Evolutionary conservation across 1,140 invertebrate genomes (phyloP), one percentile per base, ranked within the genome.

Genomic region (Portunus trituberculatus): DNA sequence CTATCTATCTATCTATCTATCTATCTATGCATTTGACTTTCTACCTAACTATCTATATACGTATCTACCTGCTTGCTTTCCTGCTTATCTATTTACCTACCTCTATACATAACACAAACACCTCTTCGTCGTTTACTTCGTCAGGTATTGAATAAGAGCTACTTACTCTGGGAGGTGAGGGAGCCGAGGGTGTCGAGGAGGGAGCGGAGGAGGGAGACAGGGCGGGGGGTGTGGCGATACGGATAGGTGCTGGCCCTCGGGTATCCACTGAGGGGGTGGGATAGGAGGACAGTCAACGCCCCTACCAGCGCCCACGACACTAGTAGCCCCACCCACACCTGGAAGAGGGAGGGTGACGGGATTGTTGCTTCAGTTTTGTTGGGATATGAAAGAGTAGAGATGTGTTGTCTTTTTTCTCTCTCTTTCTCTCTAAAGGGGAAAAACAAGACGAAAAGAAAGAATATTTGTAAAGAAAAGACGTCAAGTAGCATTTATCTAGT

Each of bases 321-420:
- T 4, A 92, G 8, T 20, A 92, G 2, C 1, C 59, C 59, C 59
- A 82, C 59, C 91, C 91, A 92, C 32, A 92, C 91, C 91, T 92
- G 45, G 4, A 12, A 14, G 16, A 76, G n/a, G n/a, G 67, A 76
- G 52, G 3, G 52, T 20, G 52, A 20, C 8, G 52, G 52, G 52
- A 59, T 0, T 59, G 39, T 39, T 39, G 39, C 6, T 1, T 39
- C 6, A 39, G 39, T 39, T 39, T 39, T 39, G 39, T 1, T 39
- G 39, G 39, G 39, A 39, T 1, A 39, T 39, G 39, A 39, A 39
- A 39, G 39, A 39, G 39, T 39, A 39, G n/a, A n/a, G n/a, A n/a
- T 39, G 39, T 39, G 39, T 39, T 39, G 1, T 39, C 39, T 39
- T 6, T 39, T 39, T 6, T 39, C 39, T 39, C 39, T 39, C 39